Conservation (phyloP, 2,888 invertebrate genomes). For the Tuta absoluta region DNA sequence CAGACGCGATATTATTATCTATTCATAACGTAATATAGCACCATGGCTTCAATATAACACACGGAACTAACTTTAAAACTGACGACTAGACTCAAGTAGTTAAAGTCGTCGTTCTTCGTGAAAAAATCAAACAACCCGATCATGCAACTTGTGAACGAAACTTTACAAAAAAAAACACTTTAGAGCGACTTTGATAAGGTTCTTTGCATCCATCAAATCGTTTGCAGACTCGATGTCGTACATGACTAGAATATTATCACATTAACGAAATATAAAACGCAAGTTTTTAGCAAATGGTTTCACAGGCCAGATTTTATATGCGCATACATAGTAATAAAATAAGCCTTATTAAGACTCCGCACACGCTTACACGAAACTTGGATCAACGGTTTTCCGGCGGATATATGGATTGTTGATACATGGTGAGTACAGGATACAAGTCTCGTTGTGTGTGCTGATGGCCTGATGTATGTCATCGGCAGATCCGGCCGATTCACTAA, state of each 20-base stretch:
- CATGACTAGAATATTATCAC: too few species aligned
- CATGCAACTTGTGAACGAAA: background rate
- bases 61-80: background rate
- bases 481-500: slow-evolving; percentile 38
- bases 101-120: background rate
- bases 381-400: slow-evolving; percentile 67
- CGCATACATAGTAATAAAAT: slow-evolving; percentile 64
- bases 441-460: slow-evolving; percentile 22
- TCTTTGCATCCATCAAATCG: too few species aligned
- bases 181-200: background rate
- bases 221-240: too few species aligned
- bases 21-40: background rate
- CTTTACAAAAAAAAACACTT: too few species aligned
- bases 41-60: background rate
- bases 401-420: slow-evolving; percentile 38
- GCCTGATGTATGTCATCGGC: slow-evolving; percentile 32
- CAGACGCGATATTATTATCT: slow-evolving; percentile 3
- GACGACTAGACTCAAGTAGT: background rate
- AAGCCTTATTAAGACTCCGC: slow-evolving; percentile 62
- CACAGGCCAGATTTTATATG: slow-evolving; percentile 47
- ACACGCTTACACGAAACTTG: slow-evolving; percentile 62
- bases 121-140: background rate
- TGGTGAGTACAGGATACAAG: slow-evolving; percentile 20
- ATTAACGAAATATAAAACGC: slow-evolving; percentile 6
- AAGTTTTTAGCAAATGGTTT: slow-evolving; percentile 5